These are phyloP conservation scores for Percina caprodes DNA, from an alignment of 2,113 vertebrate species.

Conservation along the genomic window DNA sequence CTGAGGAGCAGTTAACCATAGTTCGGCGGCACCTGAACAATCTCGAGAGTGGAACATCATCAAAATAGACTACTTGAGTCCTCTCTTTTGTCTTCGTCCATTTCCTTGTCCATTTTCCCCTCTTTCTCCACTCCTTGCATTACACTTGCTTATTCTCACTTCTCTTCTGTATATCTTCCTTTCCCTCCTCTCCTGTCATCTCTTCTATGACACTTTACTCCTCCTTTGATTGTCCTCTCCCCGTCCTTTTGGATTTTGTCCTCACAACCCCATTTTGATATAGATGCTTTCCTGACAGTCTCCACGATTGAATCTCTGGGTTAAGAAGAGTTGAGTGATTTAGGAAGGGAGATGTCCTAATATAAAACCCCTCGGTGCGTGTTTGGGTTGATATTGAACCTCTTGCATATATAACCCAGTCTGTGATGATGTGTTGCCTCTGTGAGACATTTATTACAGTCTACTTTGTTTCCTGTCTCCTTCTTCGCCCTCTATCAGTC, in stretches of 20 bases:
- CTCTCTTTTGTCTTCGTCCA: too few relatives aligned
- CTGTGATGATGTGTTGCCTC: slow-evolving; percentile 8
- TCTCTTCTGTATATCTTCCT: neutral
- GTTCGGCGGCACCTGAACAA: too few relatives aligned
- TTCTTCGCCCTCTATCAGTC: slow-evolving; percentile 16
- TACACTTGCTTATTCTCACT: neutral
- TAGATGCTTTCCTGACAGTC: neutral
- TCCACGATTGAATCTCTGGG: neutral
- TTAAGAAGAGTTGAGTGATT: neutral
- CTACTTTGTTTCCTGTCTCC: slow-evolving; percentile 7
- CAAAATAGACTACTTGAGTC: too few relatives aligned
- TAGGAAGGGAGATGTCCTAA: neutral
- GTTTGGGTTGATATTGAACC: slow-evolving; percentile 4
- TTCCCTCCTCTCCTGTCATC: neutral
- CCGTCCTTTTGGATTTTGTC: neutral
- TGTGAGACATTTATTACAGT: slow-evolving; percentile 28
- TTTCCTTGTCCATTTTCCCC: neutral
- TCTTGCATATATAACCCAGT: neutral
- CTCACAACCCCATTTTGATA: neutral
- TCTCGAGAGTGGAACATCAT: too few relatives aligned
- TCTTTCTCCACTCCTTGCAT: neutral
- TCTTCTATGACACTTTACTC: neutral
- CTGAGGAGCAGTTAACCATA: too few relatives aligned
- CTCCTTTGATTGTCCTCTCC: neutral
- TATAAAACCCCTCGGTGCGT: neutral